Evolutionary conservation across 2,797 vertebrate genomes (phyloP).

Genomic region (Aselliscus stoliczkanus): DNA sequence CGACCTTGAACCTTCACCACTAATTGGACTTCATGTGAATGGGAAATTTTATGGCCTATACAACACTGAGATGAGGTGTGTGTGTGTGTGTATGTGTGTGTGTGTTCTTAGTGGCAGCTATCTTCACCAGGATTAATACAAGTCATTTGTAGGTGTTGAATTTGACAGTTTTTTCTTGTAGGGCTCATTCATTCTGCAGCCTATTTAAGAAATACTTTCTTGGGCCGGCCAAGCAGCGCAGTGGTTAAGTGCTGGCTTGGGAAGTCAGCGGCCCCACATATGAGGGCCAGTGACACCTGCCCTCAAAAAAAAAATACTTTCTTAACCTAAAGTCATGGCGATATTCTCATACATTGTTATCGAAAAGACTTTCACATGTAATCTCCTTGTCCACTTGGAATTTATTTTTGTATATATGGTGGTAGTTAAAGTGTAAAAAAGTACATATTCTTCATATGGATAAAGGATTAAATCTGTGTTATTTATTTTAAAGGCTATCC

Average conservation of each 20-base stretch:
- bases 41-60: neutral
- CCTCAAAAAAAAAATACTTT: neutral
- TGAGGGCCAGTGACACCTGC: too few relatives aligned
- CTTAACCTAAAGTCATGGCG: neutral
- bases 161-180: neutral
- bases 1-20: neutral
- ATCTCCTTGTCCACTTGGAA: neutral
- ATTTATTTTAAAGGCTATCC: neutral
- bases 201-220: neutral
- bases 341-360: neutral
- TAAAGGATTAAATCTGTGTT: neutral
- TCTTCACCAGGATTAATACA: neutral
- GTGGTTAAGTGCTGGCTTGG: too few relatives aligned
- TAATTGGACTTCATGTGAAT: neutral
- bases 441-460: neutral
- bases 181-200: neutral
- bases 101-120: neutral
- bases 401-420: neutral
- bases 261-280: too few relatives aligned
- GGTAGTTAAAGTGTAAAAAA: neutral
- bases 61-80: neutral
- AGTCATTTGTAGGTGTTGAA: neutral
- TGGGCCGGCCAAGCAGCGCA: too few relatives aligned
- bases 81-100: neutral
- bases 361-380: neutral